Base-by-base conservation (phyloP, 2,888 invertebrate species). In the Dynastes tityus region DNA sequence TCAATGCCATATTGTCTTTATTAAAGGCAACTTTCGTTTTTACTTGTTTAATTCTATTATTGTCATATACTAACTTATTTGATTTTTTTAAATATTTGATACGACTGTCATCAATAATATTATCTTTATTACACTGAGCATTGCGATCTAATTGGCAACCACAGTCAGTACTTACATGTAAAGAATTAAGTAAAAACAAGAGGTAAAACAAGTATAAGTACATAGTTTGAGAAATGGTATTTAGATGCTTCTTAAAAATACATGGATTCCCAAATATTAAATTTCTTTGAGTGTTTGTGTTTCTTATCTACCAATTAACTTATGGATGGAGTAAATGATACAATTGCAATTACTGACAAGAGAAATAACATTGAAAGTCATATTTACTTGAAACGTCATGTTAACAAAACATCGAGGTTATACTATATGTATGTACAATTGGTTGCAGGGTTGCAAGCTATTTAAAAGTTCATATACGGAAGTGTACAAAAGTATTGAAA, bases 1-100 rank as follows among this genome's bases (percentile, higher is more conserved):
- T 94, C 32, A 93, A 88, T 13, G 94, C 92, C 96, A 97, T 97
- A 55, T 89, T 86, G 76, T 87, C 86, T 29, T 85, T 85, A 80
- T 84, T 82, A 73, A 85, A 82, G 74, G 81, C 78, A 78, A 63
- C n/a, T 67, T 81, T 71, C 45, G 78, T 79, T 76, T 81, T 68
- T 53, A 29, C 74, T 58, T 79, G 32, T 49, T 78, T 67, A 29
- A 67, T 51, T 78, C n/a, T 73, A 79, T 84, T 84, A 83, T 85
- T 84, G 83, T 84, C 83, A 51, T 74, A 70, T 49, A 75, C 22
- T 77, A 79, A 74, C 55, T 83, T 82, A 75, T 87, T 87, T 73
- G 81, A 76, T 78, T 85, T 83, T 82, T 83, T 84, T 58, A 83
- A 82, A 77, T 88, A 88, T 83, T 85, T 87, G 40, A 85, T 78